Conservation (phyloP, 2,888 invertebrate species). For the Diogma glabrata region DNA sequence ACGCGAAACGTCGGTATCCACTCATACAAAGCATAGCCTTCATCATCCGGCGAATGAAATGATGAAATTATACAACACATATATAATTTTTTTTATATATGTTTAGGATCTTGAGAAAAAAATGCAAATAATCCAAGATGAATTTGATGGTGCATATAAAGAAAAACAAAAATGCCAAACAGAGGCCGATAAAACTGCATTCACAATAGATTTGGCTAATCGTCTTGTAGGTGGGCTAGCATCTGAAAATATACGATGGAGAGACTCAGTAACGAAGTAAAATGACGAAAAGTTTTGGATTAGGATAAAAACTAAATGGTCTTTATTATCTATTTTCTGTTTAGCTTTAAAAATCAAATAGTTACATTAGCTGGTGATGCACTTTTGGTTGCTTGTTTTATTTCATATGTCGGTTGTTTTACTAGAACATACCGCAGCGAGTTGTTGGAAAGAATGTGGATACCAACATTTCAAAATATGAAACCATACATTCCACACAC, state of each 20-base stretch:
- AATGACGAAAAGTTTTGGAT: slow-evolving; percentile 8
- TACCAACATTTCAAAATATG: slow-evolving; percentile 61
- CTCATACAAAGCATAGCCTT: no score
- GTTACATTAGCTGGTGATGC: slow-evolving; percentile 81
- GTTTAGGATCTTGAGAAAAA: slow-evolving; percentile 66
- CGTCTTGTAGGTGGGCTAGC: slow-evolving; percentile 84
- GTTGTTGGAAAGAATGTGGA: slow-evolving; percentile 66
- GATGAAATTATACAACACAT: no score
- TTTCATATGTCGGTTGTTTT: slow-evolving; percentile 92
- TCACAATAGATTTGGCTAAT: slow-evolving; percentile 84
- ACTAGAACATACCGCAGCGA: slow-evolving; percentile 70
- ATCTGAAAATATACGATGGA: slow-evolving; percentile 82
- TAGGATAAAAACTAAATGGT: background rate
- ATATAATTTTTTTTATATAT: no score
- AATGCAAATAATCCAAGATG: slow-evolving; percentile 61
- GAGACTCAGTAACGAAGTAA: slow-evolving; percentile 48
- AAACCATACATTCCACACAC: slow-evolving; percentile 69
- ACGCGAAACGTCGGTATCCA: no score
- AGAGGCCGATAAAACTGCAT: slow-evolving; percentile 82
- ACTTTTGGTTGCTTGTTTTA: slow-evolving; percentile 78
- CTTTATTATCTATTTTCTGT: slow-evolving; percentile 24
- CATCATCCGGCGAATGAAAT: no score
- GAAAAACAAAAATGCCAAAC: slow-evolving; percentile 84
- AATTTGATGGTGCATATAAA: slow-evolving; percentile 75
- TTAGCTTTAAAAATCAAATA: slow-evolving; percentile 55